Base-by-base conservation (phyloP, 2,888 invertebrate species). In the Hydrotaea cyrtoneurina region DNA sequence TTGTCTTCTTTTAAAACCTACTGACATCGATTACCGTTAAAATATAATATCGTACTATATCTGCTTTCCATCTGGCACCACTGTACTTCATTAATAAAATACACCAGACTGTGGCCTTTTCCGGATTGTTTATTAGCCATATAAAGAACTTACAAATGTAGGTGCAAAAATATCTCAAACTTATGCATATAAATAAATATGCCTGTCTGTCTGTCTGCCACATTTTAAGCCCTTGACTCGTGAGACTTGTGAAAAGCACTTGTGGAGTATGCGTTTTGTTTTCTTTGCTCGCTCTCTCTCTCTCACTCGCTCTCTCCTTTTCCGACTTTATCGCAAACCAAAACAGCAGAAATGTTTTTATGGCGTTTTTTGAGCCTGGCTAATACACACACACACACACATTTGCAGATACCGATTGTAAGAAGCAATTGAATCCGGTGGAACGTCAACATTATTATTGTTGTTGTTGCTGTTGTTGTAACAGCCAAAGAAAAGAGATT, bases 341-440 rank as follows among this genome's bases (percentile, higher is more conserved):
- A 43, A n/a, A 39, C 36, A 64, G 31, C 36, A 21, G 55, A 19
- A 62, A 31, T n/a, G 62, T 62, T 62, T 26, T 39, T 39, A 10
- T 11, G 3, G 39, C 10, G 3, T 39, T 55, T 55, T 55, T 55
- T 55, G 55, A 59, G 76, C 31, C 76, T 72, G 69, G 53, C 71
- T 43, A 66, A 19, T 19, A 64, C 17, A 64, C 3, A 50, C 23
- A 17, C 23, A 62, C 36, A 89, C 88, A 90, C 90, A 89, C 89
- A 89, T n/a, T 59, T 88, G 88, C 88, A 86, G 88, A 86, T 87
- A 89, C 89, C 88, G 87, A 71, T 80, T 55, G 17, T 62, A 87
- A 86, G 86, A 75, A 86, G 82, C 81, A 83, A 86, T 79, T 79
- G 86, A 75, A 79, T 74, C 77, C 75, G 88, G 87, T 88, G 89